Conservation (phyloP, 53 echinoderm and acorn worm genomes). For the Arbacia lixula region DNA sequence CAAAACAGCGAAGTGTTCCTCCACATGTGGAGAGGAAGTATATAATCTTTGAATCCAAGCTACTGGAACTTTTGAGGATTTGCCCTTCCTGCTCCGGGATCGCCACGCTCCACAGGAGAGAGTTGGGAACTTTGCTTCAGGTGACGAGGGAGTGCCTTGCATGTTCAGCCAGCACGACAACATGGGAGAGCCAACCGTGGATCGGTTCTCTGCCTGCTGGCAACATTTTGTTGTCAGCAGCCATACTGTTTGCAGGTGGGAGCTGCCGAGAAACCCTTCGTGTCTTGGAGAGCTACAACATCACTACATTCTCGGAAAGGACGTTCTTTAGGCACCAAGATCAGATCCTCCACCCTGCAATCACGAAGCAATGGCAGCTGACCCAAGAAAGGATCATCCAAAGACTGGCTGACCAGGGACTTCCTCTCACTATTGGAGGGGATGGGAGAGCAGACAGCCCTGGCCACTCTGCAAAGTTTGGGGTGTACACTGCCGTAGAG, state of each 20-base stretch:
- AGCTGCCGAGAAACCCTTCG: constrained; percentile 12
- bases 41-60: not conserved
- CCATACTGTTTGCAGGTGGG: too few species aligned
- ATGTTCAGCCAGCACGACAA: too few species aligned
- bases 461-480: constrained; percentile 67
- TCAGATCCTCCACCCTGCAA: too few species aligned
- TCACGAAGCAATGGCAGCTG: constrained; percentile 1
- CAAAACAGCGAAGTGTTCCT: not conserved
- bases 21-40: constrained; percentile 3
- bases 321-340: constrained; percentile 24
- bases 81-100: not conserved
- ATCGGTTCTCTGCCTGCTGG: too few species aligned
- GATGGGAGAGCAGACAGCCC: constrained; percentile 69
- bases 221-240: too few species aligned
- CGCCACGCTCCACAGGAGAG: not conserved
- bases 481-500: constrained; percentile 51
- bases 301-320: not conserved
- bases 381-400: not conserved
- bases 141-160: too few species aligned
- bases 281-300: constrained; percentile 6
- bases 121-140: not conserved
- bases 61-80: not conserved
- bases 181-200: too few species aligned
- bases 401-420: not conserved
- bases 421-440: constrained; percentile 30